Conservation (phyloP, 2,797 vertebrate species). For the Mionectes olivaceus region DNA sequence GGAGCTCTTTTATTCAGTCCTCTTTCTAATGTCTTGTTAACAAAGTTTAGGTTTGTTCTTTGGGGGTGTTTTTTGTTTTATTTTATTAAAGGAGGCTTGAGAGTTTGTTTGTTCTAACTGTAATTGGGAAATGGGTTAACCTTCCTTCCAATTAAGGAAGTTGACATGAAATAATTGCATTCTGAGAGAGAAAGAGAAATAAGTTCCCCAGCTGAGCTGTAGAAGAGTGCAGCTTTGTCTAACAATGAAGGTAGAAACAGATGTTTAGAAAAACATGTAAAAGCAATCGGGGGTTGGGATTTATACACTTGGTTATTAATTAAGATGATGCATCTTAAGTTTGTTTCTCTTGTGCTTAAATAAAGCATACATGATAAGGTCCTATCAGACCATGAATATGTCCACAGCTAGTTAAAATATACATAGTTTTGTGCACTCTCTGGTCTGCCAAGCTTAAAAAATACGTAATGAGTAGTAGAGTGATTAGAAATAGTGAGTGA, state of each 20-base stretch:
- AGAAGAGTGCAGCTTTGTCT: slow-evolving; percentile 53
- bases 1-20: not conserved
- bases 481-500: not conserved
- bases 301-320: slow-evolving; percentile 70
- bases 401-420: not conserved
- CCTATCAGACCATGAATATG: not conserved
- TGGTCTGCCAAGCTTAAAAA: not conserved
- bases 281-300: slow-evolving; percentile 49
- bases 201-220: slow-evolving; percentile 44
- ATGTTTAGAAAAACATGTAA: slow-evolving; percentile 51
- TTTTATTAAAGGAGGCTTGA: slow-evolving; percentile 39
- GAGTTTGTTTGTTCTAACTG: slow-evolving; percentile 66
- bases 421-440: not conserved
- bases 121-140: slow-evolving; percentile 74
- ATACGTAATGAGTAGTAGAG: not conserved
- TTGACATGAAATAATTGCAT: slow-evolving; percentile 72
- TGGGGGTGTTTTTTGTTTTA: not conserved
- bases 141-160: slow-evolving; percentile 78
- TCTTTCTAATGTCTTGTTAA: not conserved
- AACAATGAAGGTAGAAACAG: slow-evolving; percentile 56
- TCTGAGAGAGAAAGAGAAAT: slow-evolving; percentile 56
- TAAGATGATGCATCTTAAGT: slow-evolving; percentile 38
- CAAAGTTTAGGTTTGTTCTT: slow-evolving; percentile 17
- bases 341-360: not conserved
- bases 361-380: not conserved